Conservation (phyloP, 2,113 vertebrate species). For the Sprattus sprattus region DNA sequence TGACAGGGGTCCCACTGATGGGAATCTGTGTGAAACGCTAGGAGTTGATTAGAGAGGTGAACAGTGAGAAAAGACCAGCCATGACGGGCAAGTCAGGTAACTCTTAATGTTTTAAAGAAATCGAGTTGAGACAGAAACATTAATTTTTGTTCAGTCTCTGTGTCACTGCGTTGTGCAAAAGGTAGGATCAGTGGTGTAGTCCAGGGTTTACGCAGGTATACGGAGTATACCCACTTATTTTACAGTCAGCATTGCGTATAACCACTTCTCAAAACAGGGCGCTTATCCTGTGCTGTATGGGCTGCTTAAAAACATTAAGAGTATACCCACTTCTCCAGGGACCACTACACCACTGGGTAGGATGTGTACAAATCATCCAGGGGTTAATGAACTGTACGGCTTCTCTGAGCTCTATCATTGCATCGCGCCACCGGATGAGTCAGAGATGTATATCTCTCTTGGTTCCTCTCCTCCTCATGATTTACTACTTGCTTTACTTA, state of each 20-base stretch:
- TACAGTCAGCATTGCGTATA: no score
- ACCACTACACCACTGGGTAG: no score
- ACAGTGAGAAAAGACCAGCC: neutral
- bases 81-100: neutral
- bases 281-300: no score
- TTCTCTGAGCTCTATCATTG: neutral
- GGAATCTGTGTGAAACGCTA: slow-evolving; percentile 29
- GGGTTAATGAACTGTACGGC: neutral
- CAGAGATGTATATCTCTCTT: neutral
- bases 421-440: neutral
- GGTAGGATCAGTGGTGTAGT: no score
- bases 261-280: no score
- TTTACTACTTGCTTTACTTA: neutral
- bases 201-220: no score
- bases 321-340: no score
- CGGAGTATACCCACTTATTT: no score
- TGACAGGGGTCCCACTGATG: slow-evolving; percentile 36
- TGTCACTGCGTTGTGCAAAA: neutral
- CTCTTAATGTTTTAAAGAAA: neutral
- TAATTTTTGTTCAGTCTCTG: neutral
- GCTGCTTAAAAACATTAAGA: no score
- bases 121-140: neutral
- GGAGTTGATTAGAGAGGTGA: neutral
- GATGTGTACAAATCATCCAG: neutral
- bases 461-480: neutral